Conservation (phyloP, 2,888 invertebrate genomes). For the Xanthia icteritia region DNA sequence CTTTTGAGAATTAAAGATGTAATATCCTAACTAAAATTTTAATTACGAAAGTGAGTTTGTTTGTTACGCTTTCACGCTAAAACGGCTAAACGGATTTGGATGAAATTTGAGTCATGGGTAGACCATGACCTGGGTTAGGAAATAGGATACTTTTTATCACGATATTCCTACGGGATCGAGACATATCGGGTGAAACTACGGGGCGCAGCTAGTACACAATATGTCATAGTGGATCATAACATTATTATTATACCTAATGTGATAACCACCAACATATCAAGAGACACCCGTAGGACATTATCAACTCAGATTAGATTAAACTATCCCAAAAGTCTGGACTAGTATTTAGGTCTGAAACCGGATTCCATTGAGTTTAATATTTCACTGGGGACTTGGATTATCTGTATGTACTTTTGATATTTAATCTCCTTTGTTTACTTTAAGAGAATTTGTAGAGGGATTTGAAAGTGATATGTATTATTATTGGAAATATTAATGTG, state of each 20-base stretch:
- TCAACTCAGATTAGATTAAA: conserved; percentile 37
- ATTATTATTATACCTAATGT: not conserved
- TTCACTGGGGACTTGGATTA: conserved; percentile 3
- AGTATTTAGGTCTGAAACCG: conserved; percentile 16
- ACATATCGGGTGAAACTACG: too few species aligned
- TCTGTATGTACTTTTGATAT: not conserved
- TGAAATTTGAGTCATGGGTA: too few species aligned
- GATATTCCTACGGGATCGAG: too few species aligned
- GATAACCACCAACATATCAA: not conserved
- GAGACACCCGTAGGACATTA: conserved; percentile 5
- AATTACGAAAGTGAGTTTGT: too few species aligned
- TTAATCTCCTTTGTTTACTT: not conserved
- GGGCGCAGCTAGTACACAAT: too few species aligned
- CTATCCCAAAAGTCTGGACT: conserved; percentile 20
- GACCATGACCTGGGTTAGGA: too few species aligned
- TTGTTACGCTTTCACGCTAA: too few species aligned
- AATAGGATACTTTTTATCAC: too few species aligned
- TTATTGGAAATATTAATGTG: not conserved
- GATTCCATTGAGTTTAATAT: conserved; percentile 26
- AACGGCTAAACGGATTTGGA: too few species aligned
- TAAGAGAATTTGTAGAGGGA: not conserved
- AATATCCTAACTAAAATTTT: too few species aligned
- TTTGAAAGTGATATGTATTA: not conserved
- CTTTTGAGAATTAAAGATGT: too few species aligned
- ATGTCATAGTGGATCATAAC: not conserved